These are phyloP conservation scores for Dipodomys spectabilis DNA, from an alignment of 2,113 vertebrate genomes.

Conservation along the genomic window DNA sequence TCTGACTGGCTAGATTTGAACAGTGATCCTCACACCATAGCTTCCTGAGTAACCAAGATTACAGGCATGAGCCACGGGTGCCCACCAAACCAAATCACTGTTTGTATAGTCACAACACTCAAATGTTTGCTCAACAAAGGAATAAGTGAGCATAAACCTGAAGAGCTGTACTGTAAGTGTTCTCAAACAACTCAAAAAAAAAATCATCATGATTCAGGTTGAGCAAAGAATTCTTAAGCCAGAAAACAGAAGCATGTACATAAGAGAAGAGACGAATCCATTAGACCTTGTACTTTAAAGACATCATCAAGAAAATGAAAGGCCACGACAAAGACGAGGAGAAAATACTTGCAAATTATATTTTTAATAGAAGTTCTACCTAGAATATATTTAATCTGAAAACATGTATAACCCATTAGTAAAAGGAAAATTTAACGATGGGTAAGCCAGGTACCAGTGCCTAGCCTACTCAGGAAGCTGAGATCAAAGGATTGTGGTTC, in stretches of 20 bases:
- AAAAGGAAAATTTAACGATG: background rate
- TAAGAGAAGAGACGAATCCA: background rate
- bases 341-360: constrained; percentile 19
- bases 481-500: too few species aligned
- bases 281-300: constrained; percentile 29
- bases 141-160: background rate
- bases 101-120: background rate
- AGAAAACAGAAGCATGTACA: background rate
- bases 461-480: too few species aligned
- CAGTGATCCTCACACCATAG: too few species aligned
- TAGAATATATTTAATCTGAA: background rate
- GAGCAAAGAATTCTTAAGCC: background rate
- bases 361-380: background rate
- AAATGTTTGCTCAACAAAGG: background rate
- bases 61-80: too few species aligned
- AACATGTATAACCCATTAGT: background rate
- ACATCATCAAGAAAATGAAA: constrained; percentile 1
- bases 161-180: background rate
- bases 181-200: background rate
- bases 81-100: background rate
- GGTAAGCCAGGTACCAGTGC: too few species aligned
- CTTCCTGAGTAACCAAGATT: too few species aligned
- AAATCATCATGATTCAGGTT: background rate
- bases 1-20: too few species aligned
- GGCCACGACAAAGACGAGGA: background rate